Evolutionary conservation across 2,113 vertebrate genomes (phyloP), one percentile per base, ranked within the genome.

Genomic region (Halcyon malimbica): DNA sequence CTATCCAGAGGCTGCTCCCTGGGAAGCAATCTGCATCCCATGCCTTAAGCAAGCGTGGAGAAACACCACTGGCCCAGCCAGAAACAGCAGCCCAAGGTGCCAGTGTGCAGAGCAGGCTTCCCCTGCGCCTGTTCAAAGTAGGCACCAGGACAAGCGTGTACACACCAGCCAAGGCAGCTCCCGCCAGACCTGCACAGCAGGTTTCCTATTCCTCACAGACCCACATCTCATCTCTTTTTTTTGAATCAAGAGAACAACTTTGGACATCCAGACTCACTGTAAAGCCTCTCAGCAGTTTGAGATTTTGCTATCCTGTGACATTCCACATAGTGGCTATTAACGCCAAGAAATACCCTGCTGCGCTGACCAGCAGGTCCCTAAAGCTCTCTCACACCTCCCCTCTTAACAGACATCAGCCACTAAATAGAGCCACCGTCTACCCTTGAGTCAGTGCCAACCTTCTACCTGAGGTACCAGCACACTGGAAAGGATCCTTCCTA

Each of bases 101-200:
- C 0, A 0, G 11, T 3, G 16, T 10, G 8, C 3, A 1, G 53
- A 87, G 44, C 60, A 41, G 37, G 56, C 64, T 39, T n/a, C 39
- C 53, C n/a, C 33, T 4, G 4, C 7, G 35, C 11, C 74, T 63
- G 73, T 83, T 51, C 68, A 54, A 86, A 68, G 80, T 48, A 26
- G 17, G 53, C 28, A 3, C 29, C 70, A 10, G 41, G 35, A 82
- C 16, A 7, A 46, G 84, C 14, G 3, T 37, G 48, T 29, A 10
- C 17, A 1, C 2, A 69, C 71, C 73, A 89, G 71, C 20, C 63
- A 16, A 3, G 17, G 67, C 59, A 83, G 75, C 13, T 67, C 67
- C 35, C 79, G 71, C 53, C 90, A 77, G 76, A 75, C 89, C 78
- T 33, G 95, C 63, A 60, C 37, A 11, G 93, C 73, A 37, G 29